These are phyloP conservation scores for Xenentodon cancila DNA, from an alignment of 2,797 vertebrate genomes.

Conservation along the genomic window DNA sequence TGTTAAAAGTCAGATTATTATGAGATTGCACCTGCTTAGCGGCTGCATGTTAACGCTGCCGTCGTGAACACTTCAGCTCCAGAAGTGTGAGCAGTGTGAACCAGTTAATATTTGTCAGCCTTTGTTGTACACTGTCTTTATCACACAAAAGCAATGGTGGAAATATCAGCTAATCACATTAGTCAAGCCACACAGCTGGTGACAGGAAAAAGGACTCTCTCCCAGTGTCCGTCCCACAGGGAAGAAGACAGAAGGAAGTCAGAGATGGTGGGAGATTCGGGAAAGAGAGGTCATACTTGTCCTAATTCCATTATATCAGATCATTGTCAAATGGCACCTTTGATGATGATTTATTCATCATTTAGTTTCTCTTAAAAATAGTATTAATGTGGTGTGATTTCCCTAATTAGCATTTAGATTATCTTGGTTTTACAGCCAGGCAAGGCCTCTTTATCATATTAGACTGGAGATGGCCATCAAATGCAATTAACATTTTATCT, in stretches of 20 bases:
- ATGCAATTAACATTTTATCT: constrained; percentile 87
- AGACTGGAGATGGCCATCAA: constrained; percentile 84
- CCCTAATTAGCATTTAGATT: constrained; percentile 87
- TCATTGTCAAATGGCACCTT: constrained; percentile 76
- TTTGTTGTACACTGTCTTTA: constrained; percentile 62
- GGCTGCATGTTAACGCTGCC: background rate
- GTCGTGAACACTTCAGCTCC: background rate
- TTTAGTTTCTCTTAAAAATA: constrained; percentile 77
- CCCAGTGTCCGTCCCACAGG: constrained; percentile 12
- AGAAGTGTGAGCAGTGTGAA: constrained; percentile 1
- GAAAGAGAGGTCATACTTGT: constrained; percentile 30
- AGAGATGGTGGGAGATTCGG: constrained; percentile 30
- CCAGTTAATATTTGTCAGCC: constrained; percentile 41
- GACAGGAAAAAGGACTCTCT: constrained; percentile 20
- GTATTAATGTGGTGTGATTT: constrained; percentile 80
- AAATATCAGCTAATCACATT: constrained; percentile 69
- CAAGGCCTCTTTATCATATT: constrained; percentile 85
- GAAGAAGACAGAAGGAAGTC: constrained; percentile 41
- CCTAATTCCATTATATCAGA: constrained; percentile 67
- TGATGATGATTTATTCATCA: constrained; percentile 79
- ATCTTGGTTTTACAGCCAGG: constrained; percentile 82
- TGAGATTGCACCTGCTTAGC: background rate
- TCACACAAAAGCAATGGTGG: constrained; percentile 60
- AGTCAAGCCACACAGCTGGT: constrained; percentile 52
- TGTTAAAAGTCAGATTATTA: background rate